A percentile compares a stretch with the other conserved stretches of the same genome.
Evolutionary conservation across 2,888 invertebrate genomes (phyloP).

Genomic region (Eupithecia tripunctaria): DNA sequence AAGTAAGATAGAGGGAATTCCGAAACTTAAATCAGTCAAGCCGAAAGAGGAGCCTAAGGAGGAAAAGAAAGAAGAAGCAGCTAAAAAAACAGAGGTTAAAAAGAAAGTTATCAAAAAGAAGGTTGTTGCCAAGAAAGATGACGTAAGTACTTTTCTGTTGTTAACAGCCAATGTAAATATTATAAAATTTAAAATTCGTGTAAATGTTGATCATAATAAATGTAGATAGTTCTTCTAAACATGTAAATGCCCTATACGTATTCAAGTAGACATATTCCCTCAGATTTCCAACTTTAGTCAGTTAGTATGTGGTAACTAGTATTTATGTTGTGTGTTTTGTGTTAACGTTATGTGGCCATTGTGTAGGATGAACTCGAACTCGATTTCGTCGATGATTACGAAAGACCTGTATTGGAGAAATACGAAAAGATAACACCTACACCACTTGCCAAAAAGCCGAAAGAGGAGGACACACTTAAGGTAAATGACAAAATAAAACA

Average conservation of each 20-base stretch:
- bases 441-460: conserved; percentile 80
- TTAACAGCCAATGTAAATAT: conserved; percentile 27
- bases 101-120: conserved; percentile 81
- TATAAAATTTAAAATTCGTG: neutral
- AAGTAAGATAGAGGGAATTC: conserved; percentile 86
- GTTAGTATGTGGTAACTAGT: conserved; percentile 45
- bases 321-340: conserved; percentile 61
- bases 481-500: conserved; percentile 68
- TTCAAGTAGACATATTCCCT: neutral
- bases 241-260: neutral
- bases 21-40: conserved; percentile 84
- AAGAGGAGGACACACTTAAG: conserved; percentile 77
- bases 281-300: conserved; percentile 17
- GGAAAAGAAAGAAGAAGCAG: conserved; percentile 73
- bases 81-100: conserved; percentile 79
- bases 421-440: conserved; percentile 86
- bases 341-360: conserved; percentile 70
- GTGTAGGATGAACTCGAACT: conserved; percentile 76
- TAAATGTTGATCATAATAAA: conserved; percentile 18
- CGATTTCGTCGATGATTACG: conserved; percentile 89
- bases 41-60: conserved; percentile 79
- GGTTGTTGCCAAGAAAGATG: conserved; percentile 77
- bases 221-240: conserved; percentile 16
- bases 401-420: conserved; percentile 89
- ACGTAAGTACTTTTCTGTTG: conserved; percentile 65